Base-by-base conservation (phyloP, 2,113 vertebrate species). In the Megalops atlanticus region DNA sequence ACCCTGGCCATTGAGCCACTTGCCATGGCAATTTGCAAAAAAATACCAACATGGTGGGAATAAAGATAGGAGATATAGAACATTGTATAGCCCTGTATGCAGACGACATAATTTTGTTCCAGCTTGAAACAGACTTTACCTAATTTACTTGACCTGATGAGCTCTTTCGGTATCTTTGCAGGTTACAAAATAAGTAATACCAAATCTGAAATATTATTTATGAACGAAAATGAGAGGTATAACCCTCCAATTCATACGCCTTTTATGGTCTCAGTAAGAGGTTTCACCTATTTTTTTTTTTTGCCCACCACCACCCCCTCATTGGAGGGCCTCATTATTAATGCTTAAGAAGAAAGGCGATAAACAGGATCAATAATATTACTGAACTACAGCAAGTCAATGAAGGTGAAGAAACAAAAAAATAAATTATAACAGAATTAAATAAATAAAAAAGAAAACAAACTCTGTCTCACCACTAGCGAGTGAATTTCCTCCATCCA, bases 181-280 rank as follows among this genome's bases (percentile, higher is more conserved):
- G 49, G 76, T 10, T 77, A 77, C 35, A 77, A 77, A 54, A 77
- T 77, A 24, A 78, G n/a, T n/a, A n/a, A 69, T 68, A 36, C 14
- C 7, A 78, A 68, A 40, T 4, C 54, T 21, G 24, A 16, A n/a
- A 24, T 54, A 58, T 14, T 77, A 11, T 77, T 77, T n/a, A 21
- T 58, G 33, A 8, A 35, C 21, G 24, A 77, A 58, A 58, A 35
- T 18, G 47, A 54, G n/a, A n/a, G 47, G 52, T 31, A 24, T 18
- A 31, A 38, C n/a, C n/a, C 35, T 4, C 6, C 1, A 33, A 38
- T 77, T 36, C 33, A 3, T 5, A 77, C 49, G 31, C 31, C 45
- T 24, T 77, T 77, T 58, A 1, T 15, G 15, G 76, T 36, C 16
- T 35, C 75, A 12, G 5, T 31, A 31, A n/a, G 49, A 27, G 75